Percentiles rank a stretch among this genome's conserved stretches.
Conservation (phyloP, 2,113 vertebrate genomes). For the Pavo muticus region DNA sequence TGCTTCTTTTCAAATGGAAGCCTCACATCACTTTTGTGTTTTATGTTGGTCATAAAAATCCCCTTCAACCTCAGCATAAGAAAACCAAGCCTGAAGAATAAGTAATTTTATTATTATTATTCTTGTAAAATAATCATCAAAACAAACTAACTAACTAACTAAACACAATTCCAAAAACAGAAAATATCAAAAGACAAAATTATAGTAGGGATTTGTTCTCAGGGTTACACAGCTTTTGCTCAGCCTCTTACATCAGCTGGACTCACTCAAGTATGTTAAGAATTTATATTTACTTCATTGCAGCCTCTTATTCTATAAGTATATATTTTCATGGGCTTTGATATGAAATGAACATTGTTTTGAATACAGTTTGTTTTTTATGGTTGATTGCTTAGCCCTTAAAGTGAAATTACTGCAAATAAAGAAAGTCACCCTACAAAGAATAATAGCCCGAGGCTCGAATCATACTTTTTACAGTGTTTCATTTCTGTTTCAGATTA, state of each 20-base stretch:
- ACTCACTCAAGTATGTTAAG: neutral
- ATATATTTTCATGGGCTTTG: neutral
- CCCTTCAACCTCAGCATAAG: neutral
- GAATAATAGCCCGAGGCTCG: neutral
- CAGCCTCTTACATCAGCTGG: neutral
- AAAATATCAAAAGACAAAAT: neutral
- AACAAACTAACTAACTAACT: neutral
- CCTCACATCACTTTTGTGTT: neutral
- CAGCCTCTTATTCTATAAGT: neutral
- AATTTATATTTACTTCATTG: neutral
- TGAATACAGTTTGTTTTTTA: neutral
- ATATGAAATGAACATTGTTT: neutral
- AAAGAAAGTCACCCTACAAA: neutral
- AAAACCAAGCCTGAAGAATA: neutral
- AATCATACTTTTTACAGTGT: neutral
- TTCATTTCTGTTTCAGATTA: neutral
- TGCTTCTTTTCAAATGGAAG: neutral
- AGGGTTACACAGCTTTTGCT: accelerated
- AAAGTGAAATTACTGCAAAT: conserved; percentile 13
- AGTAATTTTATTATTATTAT: neutral
- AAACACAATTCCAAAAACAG: neutral
- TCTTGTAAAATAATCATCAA: neutral
- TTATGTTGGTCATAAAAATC: neutral
- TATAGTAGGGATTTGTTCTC: neutral
- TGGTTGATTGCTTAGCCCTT: neutral